Conservation (phyloP, 2,797 vertebrate genomes). For the Holocentrus rufus region DNA sequence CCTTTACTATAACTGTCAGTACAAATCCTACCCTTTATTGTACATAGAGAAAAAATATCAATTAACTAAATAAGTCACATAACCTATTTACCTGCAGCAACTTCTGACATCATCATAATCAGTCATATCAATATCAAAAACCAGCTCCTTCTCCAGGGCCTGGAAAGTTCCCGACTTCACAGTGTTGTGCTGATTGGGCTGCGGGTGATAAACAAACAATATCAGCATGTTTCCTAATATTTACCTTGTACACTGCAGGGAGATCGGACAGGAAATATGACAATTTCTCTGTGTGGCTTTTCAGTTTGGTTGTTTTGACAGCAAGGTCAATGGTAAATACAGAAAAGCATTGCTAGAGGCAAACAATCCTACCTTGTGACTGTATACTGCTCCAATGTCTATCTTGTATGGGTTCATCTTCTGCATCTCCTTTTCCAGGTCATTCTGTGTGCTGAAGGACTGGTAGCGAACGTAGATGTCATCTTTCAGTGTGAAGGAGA, state of each 20-base stretch:
- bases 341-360: background rate
- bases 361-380: slow-evolving; percentile 84
- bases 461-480: slow-evolving; percentile 97
- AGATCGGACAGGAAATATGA: background rate
- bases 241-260: too few relatives aligned
- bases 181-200: slow-evolving; percentile 95
- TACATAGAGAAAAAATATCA: too few relatives aligned
- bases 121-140: slow-evolving; percentile 98
- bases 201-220: slow-evolving; percentile 42
- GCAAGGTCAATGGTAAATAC: background rate
- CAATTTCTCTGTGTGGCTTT: background rate
- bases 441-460: slow-evolving; percentile 89
- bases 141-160: slow-evolving; percentile 95
- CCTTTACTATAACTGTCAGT: background rate
- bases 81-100: slow-evolving; percentile 89
- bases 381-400: slow-evolving; percentile 94
- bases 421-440: slow-evolving; percentile 96
- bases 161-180: slow-evolving; percentile 95
- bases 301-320: background rate
- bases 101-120: slow-evolving; percentile 95
- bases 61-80: background rate
- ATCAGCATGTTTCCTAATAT: background rate
- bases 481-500: slow-evolving; percentile 95
- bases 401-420: slow-evolving; percentile 95
- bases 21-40: background rate